These are phyloP conservation scores for Urocitellus parryii DNA, from an alignment of 2,113 vertebrate genomes.

Conservation along the genomic window DNA sequence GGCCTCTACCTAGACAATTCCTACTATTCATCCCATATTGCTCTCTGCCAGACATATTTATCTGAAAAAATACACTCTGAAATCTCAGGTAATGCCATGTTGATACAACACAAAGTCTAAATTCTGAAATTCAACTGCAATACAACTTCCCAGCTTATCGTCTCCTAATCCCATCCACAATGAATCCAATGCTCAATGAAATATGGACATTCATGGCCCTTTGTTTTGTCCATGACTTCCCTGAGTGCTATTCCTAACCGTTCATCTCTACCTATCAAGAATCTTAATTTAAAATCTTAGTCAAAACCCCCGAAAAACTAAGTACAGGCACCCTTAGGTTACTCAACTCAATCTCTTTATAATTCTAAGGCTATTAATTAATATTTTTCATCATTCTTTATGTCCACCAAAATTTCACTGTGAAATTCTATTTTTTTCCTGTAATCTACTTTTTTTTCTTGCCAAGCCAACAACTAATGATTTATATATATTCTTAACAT, in stretches of 20 bases:
- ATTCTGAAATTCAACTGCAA: not conserved
- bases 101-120: not conserved
- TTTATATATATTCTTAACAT: not conserved
- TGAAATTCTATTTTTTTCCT: not conserved
- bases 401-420: not conserved
- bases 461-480: not conserved
- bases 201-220: not conserved
- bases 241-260: not conserved
- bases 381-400: not conserved
- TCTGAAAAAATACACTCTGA: not conserved
- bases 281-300: not conserved
- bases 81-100: not conserved
- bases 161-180: not conserved
- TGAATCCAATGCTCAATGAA: not conserved
- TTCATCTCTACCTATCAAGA: not conserved
- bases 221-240: not conserved
- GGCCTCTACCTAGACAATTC: not conserved
- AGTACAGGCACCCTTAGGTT: not conserved
- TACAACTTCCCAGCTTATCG: not conserved
- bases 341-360: not conserved
- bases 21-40: not conserved
- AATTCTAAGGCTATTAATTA: not conserved
- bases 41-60: not conserved
- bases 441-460: not conserved
- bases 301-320: not conserved